Base-by-base conservation (phyloP, 1,140 invertebrate species). In the Apolygus lucorum region DNA sequence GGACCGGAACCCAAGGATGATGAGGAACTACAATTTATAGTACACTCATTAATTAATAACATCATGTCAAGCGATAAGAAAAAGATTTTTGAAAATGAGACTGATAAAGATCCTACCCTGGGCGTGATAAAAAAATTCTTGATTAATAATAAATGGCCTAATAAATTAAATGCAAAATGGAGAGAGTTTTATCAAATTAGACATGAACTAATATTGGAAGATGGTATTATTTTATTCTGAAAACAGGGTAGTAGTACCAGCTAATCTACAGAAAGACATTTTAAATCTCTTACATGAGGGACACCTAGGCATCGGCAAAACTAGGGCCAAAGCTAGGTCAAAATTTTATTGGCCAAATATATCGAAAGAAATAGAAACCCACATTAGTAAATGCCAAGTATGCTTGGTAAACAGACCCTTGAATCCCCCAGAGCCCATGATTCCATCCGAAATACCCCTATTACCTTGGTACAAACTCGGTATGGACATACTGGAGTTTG, bases 271-370 rank as follows among this genome's bases (percentile, higher is more conserved):
- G 26, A 65, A 65, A 27, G 22, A 65, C 17, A 65, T 65, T 2
- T 28, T 65, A n/a, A 28, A 22, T 2, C 14, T 65, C 2, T n/a
- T 65, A 65, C 63, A 65, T 65, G 63, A 65, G 28, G 63, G 63
- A 65, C 63, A 65, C 28, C 27, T 25, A 65, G 63, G 63, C 2
- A 27, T 65, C 8, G 27, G 22, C 28, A 49, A 67, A 42, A 67
- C 65, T 14, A 29, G 34, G 21, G 25, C 13, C 2, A 17, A 34
- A 24, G 34, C 65, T 24, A 28, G 65, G n/a, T 27, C 27, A 2
- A 67, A 67, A 42, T 42, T 67, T 24, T 67, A 67, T 42, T 67
- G 65, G 65, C 65, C 65, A 34, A 42, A 42, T 24, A 67, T 67
- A 29, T 34, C 17, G 13, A 67, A 29, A n/a, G 65, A 67, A 11